A percentile compares a stretch with the other conserved stretches of the same genome.
Conservation (phyloP, 2,888 invertebrate genomes). For the Cactoblastis cactorum region DNA sequence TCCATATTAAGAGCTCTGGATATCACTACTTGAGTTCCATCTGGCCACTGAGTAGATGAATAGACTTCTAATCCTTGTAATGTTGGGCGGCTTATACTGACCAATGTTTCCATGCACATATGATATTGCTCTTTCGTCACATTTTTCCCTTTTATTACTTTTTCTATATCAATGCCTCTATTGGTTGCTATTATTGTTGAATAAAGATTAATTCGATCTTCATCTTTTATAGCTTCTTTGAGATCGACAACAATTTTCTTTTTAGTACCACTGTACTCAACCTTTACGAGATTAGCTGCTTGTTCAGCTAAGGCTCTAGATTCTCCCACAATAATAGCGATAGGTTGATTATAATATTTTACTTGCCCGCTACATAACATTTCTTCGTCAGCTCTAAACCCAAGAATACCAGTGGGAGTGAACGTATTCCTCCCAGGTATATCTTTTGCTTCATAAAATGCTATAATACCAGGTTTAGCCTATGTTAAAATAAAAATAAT, state of each 20-base stretch:
- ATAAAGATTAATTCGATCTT: constrained; percentile 16
- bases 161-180: constrained; percentile 50
- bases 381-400: constrained; percentile 46
- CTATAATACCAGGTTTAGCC: constrained; percentile 79
- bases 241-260: constrained; percentile 43
- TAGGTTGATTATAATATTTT: constrained; percentile 46
- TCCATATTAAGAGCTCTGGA: constrained; percentile 76
- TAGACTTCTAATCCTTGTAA: constrained; percentile 84
- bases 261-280: constrained; percentile 65
- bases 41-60: constrained; percentile 80
- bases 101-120: constrained; percentile 85
- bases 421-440: constrained; percentile 83
- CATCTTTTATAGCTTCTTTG: constrained; percentile 33
- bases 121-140: constrained; percentile 82
- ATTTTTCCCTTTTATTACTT: constrained; percentile 72
- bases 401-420: constrained; percentile 34
- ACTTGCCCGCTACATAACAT: constrained; percentile 48
- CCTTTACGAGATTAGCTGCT: constrained; percentile 77
- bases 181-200: constrained; percentile 31
- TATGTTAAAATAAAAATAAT: constrained; percentile 41
- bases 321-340: constrained; percentile 77
- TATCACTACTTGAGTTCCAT: constrained; percentile 73
- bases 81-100: constrained; percentile 80
- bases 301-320: constrained; percentile 69
- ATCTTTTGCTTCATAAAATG: constrained; percentile 79